Evolutionary conservation across 2,113 vertebrate genomes (phyloP).

Genomic region (Sylvilagus bachmani): DNA sequence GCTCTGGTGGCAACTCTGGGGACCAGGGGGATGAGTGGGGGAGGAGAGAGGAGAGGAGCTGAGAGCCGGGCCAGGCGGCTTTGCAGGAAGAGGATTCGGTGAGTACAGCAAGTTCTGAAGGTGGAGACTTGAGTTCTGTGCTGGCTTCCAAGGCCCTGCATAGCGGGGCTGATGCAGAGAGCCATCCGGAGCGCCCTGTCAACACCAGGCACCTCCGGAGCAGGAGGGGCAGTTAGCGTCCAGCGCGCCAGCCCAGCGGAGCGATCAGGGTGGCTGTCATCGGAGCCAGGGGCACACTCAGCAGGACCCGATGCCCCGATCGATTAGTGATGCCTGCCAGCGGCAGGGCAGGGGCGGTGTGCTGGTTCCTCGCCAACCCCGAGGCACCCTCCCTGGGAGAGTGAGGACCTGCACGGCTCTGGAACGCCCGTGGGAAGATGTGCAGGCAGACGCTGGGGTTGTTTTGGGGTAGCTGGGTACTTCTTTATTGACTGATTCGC

Average conservation of each 20-base stretch:
- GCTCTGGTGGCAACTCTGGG: rapidly evolving
- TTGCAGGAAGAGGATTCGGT: rapidly evolving
- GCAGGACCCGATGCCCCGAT: not conserved
- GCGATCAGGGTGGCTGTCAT: too few relatives aligned
- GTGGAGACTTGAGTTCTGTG: rapidly evolving
- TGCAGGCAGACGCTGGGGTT: not conserved
- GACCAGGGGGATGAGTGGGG: not conserved
- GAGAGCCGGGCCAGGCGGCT: not conserved
- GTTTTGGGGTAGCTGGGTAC: not conserved
- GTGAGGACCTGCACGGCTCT: not conserved
- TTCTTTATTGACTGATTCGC: not conserved
- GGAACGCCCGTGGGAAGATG: not conserved
- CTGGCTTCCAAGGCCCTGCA: not conserved
- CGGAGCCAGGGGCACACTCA: too few relatives aligned
- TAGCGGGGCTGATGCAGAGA: too few relatives aligned
- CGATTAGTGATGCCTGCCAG: not conserved
- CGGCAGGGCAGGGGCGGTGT: not conserved
- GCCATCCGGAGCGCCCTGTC: not conserved
- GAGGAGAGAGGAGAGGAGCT: not conserved
- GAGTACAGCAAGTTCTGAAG: not conserved
- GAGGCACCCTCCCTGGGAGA: not conserved
- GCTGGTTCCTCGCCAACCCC: not conserved
- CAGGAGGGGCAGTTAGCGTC: too few relatives aligned
- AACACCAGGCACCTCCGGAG: not conserved
- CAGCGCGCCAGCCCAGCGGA: too few relatives aligned